A percentile compares a stretch with the other conserved stretches of the same genome.
These are phyloP conservation scores for Temnopleurus reevesii DNA, from an alignment of 53 echinoderm and acorn worm genomes.

Conservation along the genomic window DNA sequence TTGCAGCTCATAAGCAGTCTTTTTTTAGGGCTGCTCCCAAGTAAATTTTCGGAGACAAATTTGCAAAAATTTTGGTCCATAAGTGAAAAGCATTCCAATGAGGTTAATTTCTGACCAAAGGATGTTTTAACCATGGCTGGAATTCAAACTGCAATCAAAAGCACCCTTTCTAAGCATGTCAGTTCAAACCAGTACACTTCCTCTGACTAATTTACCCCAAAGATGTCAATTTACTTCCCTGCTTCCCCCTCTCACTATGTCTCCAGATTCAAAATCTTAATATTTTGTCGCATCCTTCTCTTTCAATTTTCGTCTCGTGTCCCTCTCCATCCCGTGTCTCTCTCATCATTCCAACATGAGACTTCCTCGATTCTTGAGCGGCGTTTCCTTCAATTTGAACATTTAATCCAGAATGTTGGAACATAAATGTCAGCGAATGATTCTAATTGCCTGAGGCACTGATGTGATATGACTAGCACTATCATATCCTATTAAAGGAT, in stretches of 20 bases:
- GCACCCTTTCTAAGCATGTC: too few relatives aligned
- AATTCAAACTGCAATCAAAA: too few relatives aligned
- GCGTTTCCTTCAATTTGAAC: not conserved
- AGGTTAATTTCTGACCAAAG: too few relatives aligned
- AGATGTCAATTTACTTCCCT: not conserved
- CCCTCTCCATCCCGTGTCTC: not conserved
- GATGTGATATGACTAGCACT: not conserved
- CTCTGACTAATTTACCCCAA: not conserved
- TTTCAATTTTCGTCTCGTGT: not conserved
- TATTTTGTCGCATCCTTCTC: not conserved
- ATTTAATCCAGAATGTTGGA: not conserved
- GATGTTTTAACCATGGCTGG: too few relatives aligned
- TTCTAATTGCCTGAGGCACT: not conserved
- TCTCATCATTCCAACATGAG: not conserved
- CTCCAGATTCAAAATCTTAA: too few relatives aligned
- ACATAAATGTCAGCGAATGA: constrained; percentile 11
- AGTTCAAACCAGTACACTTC: not conserved
- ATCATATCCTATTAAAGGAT: not conserved
- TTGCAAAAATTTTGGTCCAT: too few relatives aligned
- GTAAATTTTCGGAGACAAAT: too few relatives aligned
- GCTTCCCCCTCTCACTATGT: not conserved
- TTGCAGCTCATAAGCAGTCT: too few relatives aligned
- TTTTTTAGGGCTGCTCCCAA: too few relatives aligned
- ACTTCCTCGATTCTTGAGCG: constrained; percentile 6
- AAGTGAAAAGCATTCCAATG: too few relatives aligned